Conservation (phyloP, 2,888 invertebrate species). For the Syritta pipiens region DNA sequence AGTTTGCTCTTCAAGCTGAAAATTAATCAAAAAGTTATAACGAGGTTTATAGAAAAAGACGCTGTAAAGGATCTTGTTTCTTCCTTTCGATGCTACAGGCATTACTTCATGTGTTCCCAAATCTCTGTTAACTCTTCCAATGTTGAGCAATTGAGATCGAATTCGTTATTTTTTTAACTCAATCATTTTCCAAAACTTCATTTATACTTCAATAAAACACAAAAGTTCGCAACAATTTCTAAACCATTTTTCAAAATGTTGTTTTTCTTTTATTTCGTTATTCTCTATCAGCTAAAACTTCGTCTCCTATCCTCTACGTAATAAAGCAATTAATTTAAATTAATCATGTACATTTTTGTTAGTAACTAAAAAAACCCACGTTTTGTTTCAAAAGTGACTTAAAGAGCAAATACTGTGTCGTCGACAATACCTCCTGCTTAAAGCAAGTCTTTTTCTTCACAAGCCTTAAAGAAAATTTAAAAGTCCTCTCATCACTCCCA, state of each 20-base stretch:
- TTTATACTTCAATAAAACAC: slow-evolving; percentile 29
- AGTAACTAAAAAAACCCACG: not conserved
- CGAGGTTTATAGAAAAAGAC: too few relatives aligned
- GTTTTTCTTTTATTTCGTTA: slow-evolving; percentile 13
- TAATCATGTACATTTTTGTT: slow-evolving; percentile 21
- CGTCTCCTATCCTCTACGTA: slow-evolving; percentile 17
- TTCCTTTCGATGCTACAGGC: too few relatives aligned
- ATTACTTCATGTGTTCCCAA: too few relatives aligned
- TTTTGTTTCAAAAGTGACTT: not conserved
- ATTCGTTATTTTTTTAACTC: not conserved
- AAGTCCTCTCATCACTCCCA: too few relatives aligned
- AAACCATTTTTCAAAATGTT: slow-evolving; percentile 52
- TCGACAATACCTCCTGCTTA: not conserved
- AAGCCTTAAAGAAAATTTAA: not conserved
- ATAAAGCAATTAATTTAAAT: slow-evolving; percentile 35
- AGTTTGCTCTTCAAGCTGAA: too few relatives aligned
- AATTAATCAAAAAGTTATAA: too few relatives aligned
- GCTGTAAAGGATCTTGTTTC: too few relatives aligned
- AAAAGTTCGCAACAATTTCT: slow-evolving; percentile 42
- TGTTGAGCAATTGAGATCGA: too few relatives aligned
- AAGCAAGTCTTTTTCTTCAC: not conserved
- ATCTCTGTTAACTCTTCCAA: too few relatives aligned
- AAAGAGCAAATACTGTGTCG: too few relatives aligned
- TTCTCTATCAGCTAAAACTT: slow-evolving; percentile 16
- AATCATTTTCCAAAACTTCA: too few relatives aligned